Evolutionary conservation across 2,797 vertebrate genomes (phyloP), one percentile per base, ranked within the genome.

Genomic region (Iguana delicatissima): DNA sequence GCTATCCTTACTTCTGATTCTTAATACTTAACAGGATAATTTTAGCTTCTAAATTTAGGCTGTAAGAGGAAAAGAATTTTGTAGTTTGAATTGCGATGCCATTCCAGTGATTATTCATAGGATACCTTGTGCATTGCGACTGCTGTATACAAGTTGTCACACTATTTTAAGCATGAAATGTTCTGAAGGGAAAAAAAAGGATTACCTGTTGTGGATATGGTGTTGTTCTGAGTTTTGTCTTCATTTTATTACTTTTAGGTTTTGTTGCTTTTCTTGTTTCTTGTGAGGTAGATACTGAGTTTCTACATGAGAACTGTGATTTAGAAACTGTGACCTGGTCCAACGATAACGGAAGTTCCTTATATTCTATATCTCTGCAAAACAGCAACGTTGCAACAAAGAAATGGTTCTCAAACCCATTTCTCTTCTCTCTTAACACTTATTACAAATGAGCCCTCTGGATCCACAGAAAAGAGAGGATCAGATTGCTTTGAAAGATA

Each of bases 301-400:
- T 97, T 96, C 98, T 98, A 96, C 98, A 98, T 93, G 97, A 96
- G 92, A 98, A 96, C 81, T 96, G 96, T 35, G 97, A 94, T 95
- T 98, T 98, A 82, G 96, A 95, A 85, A 96, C 95, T 80, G 95
- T 97, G 89, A 95, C 97, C 96, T 99, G 99, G 92, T 99, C 98
- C 95, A 98, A 96, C 64, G 99, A 99, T 91, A 99, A 87, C 95
- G 98, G 98, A 94, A 99, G 97, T 80, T 99, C 98, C 95, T 98
- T 99, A 95, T 98, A 98, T 92, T 99, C 99, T 1, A 98, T 96
- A 89, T 99, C 98, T 93, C 99, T 99, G 97, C 83, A 92, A 94
- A 95, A 57, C 89, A 95, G 94, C 42, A 92, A 42, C 8, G 89
- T 67, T 55, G 52, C 73, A 50, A n/a, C 18, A 82, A 84, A 80